Base-by-base conservation (phyloP, 2,797 vertebrate species). In the Brachyalestes nurse region DNA sequence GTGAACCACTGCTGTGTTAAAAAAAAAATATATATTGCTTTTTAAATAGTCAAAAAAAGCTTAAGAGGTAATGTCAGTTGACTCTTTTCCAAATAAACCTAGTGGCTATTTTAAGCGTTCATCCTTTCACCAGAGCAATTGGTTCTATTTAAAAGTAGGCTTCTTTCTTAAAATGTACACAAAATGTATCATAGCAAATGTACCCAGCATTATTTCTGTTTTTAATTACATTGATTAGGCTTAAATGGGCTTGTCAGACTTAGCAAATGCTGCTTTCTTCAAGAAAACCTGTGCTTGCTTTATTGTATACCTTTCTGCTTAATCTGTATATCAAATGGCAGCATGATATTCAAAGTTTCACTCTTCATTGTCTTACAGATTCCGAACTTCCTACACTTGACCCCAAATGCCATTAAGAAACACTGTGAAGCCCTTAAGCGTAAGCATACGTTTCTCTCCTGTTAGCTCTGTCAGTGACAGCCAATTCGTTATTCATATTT, bases 341-440 rank as follows among this genome's bases (percentile, higher is more conserved):
- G 17, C 12, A 16, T 66, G 34, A 51, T 28, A 1, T 9, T n/a
- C 2, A 51, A 21, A 17, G 38, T 25, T 0, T 53, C 10, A 14
- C 67, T 9, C 6, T 14, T 0, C n/a, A 53, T 73, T 82, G 38
- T 88, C 21, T 96, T 96, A 90, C 91, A 99, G 98, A 95, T 99
- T 74, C 96, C 98, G 17, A 99, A 99, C 92, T 99, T 99, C 87
- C 91, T 99, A 79, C 98, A 99, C 92, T 93, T 99, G 89, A 99
- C 98, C 51, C 98, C 98, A 40, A 89, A 92, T 61, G 97, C 98
- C 61, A 96, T 99, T 90, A 97, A 93, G 93, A 97, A 95, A 85
- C 97, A 99, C 78, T 99, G 98, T 88, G 93, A 95, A 89, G 95
- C 94, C 86, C 94, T 99, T 62, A 97, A 95, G 95, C 90, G 98